Conservation (phyloP, 2,797 vertebrate species). For the Myotis myotis region DNA sequence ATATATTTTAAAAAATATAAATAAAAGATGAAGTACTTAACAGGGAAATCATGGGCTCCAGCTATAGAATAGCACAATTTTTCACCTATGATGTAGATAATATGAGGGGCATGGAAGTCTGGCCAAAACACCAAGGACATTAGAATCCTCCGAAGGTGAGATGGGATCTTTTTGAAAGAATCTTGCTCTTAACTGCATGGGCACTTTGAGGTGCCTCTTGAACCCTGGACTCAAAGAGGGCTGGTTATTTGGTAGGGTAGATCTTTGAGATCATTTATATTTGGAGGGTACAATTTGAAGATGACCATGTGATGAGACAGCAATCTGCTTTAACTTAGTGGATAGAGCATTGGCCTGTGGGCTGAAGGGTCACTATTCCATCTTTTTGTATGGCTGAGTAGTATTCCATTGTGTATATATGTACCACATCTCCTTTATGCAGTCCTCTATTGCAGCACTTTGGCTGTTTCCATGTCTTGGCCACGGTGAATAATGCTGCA, state of each 20-base stretch:
- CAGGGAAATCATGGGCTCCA: not conserved
- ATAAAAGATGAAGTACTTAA: not conserved
- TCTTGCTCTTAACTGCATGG: not conserved
- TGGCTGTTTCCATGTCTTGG: too few relatives aligned
- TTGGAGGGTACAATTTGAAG: not conserved
- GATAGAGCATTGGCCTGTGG: too few relatives aligned
- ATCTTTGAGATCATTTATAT: not conserved
- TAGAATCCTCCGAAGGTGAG: not conserved
- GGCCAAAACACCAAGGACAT: not conserved
- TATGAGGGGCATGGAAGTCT: not conserved
- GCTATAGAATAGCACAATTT: not conserved
- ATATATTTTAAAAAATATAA: too few relatives aligned
- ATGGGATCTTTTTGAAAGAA: not conserved
- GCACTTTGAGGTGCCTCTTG: not conserved
- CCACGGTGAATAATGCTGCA: too few relatives aligned
- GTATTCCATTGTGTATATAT: too few relatives aligned
- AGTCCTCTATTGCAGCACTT: too few relatives aligned
- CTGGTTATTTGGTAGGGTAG: not conserved
- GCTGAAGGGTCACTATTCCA: too few relatives aligned
- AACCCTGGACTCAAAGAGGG: not conserved
- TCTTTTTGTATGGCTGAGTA: too few relatives aligned
- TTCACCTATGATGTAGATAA: not conserved
- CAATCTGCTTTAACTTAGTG: not conserved
- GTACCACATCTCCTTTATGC: too few relatives aligned
- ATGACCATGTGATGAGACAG: not conserved